Evolutionary conservation across 1,140 invertebrate species (phyloP).

Genomic region (Drosophila kanapiae): DNA sequence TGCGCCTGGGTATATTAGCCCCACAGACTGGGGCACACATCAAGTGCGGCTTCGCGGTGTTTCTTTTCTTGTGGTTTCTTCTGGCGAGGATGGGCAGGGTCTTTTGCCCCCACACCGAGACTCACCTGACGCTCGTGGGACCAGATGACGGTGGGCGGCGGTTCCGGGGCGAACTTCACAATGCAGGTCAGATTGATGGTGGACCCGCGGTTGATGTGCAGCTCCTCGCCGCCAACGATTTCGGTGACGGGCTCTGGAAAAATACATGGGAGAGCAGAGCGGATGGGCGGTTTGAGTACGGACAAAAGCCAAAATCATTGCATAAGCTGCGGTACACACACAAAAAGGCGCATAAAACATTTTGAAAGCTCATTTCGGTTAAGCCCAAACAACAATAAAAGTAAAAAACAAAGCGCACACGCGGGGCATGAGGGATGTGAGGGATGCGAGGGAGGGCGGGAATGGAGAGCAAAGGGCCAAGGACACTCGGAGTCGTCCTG

Average conservation of each 20-base stretch:
- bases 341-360: conserved; percentile 60
- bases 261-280: background rate
- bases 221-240: conserved; percentile 92
- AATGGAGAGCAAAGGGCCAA: conserved; percentile 31
- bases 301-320: conserved; percentile 32
- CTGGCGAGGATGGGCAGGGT: no score
- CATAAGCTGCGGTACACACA: conserved; percentile 33
- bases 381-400: conserved; percentile 57
- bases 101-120: background rate
- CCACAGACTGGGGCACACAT: conserved; percentile 9
- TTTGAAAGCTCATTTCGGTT: conserved; percentile 63
- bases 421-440: background rate
- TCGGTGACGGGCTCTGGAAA: conserved; percentile 92
- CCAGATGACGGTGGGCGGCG: conserved; percentile 92
- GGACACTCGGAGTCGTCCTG: conserved; percentile 47
- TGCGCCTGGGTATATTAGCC: background rate
- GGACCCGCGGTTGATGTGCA: conserved; percentile 94
- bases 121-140: conserved; percentile 92
- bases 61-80: background rate
- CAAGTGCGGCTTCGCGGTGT: conserved; percentile 15
- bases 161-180: conserved; percentile 92
- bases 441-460: no score
- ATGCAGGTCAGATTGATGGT: conserved; percentile 95
- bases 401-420: conserved; percentile 31
- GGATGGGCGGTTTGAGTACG: background rate